Evolutionary conservation across 2,797 vertebrate species (phyloP).

Genomic region (Gastrophryne carolinensis): DNA sequence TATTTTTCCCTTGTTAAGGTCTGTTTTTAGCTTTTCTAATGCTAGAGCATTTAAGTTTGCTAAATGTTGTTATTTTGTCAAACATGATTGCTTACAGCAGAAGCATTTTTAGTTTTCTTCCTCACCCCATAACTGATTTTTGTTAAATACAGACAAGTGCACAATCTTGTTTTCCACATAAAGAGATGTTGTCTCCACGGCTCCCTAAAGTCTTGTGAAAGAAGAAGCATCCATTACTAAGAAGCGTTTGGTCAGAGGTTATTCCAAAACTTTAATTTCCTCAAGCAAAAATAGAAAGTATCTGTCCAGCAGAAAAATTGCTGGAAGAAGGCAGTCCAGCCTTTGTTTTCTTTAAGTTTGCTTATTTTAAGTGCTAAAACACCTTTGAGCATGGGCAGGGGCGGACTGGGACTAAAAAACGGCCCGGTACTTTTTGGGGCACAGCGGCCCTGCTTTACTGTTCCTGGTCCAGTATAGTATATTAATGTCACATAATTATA

Average conservation of each 20-base stretch:
- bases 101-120: neutral
- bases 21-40: neutral
- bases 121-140: neutral
- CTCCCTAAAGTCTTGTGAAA: neutral
- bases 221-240: neutral
- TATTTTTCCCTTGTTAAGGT: neutral
- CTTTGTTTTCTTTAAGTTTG: neutral
- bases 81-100: neutral
- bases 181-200: neutral
- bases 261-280: neutral
- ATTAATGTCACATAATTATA: no score
- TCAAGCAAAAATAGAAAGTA: neutral
- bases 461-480: no score
- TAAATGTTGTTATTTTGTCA: neutral
- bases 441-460: no score
- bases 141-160: neutral
- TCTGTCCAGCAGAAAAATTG: neutral
- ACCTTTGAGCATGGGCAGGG: no score
- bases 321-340: neutral
- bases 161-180: neutral
- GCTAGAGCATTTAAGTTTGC: neutral
- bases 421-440: no score
- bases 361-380: no score
- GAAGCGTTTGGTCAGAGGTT: slow-evolving; percentile 1
- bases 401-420: no score